Conservation (phyloP, 2,888 invertebrate species). For the Tholera decimalis region DNA sequence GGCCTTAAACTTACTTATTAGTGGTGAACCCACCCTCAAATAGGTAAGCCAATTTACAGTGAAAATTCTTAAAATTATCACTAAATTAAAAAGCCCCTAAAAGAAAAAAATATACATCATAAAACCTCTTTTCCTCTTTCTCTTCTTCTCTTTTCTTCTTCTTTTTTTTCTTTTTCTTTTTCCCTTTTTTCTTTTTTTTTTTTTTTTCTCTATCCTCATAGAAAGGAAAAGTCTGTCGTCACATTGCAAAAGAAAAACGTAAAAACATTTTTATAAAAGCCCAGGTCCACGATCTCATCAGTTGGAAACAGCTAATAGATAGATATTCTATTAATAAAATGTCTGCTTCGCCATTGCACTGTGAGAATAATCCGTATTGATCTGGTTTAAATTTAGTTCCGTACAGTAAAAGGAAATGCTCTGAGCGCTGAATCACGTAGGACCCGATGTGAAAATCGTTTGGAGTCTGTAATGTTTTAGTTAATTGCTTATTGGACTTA, state of each 20-base stretch:
- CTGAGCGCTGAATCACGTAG: conserved; percentile 58
- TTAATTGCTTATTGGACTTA: conserved; percentile 61
- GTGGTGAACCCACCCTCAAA: background rate
- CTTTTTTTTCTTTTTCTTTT: no score
- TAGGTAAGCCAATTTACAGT: background rate
- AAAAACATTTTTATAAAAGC: conserved; percentile 34
- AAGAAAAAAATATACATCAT: no score
- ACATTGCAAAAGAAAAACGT: background rate
- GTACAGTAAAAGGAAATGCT: conserved; percentile 59
- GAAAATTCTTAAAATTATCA: conserved; percentile 4
- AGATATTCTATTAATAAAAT: conserved; percentile 81
- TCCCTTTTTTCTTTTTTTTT: no score
- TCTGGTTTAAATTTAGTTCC: conserved; percentile 85
- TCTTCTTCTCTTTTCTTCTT: no score
- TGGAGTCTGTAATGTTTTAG: conserved; percentile 58
- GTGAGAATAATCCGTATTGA: conserved; percentile 83
- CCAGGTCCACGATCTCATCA: conserved; percentile 36
- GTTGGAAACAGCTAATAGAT: conserved; percentile 68
- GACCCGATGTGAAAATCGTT: conserved; percentile 52
- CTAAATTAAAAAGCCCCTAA: background rate
- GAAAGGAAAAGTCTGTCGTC: conserved; percentile 2
- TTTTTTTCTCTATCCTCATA: background rate
- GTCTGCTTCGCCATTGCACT: conserved; percentile 79
- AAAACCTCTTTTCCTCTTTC: no score
- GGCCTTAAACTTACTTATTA: no score